These are phyloP conservation scores for Radopholus similis DNA, from an alignment of 1,140 invertebrate genomes.

Conservation along the genomic window DNA sequence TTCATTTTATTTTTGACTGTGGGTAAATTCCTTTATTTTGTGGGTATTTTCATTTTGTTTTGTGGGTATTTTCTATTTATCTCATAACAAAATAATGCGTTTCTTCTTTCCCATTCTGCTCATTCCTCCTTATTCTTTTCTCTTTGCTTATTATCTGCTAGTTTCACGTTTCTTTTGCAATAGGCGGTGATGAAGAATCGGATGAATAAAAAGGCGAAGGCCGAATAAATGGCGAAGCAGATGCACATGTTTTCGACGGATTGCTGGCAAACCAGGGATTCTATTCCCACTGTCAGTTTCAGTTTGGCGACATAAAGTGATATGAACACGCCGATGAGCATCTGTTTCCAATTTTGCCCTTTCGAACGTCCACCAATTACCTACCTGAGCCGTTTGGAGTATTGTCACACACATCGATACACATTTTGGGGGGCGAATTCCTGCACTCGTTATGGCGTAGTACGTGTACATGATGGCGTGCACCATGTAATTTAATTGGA, in stretches of 20 bases:
- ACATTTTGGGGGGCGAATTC: constrained; percentile 74
- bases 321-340: constrained; percentile 87
- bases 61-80: neutral
- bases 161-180: neutral
- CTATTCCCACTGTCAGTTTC: constrained; percentile 25
- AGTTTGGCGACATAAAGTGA: constrained; percentile 68
- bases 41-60: neutral
- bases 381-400: constrained; percentile 76
- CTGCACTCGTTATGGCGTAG: constrained; percentile 83
- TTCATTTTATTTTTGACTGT: no score
- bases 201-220: constrained; percentile 32
- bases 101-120: constrained; percentile 2
- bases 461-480: constrained; percentile 95
- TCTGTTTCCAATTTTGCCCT: constrained; percentile 60
- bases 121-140: neutral
- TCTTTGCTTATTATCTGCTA: neutral
- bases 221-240: constrained; percentile 30
- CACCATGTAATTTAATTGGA: constrained; percentile 95
- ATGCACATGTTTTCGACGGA: constrained; percentile 23
- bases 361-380: neutral
- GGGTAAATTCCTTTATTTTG: no score
- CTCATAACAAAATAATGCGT: neutral
- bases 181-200: constrained; percentile 30
- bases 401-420: constrained; percentile 88
- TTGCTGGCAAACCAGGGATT: constrained; percentile 29